Evolutionary conservation across 2,113 vertebrate genomes (phyloP).

Genomic region (Mungos mungo): DNA sequence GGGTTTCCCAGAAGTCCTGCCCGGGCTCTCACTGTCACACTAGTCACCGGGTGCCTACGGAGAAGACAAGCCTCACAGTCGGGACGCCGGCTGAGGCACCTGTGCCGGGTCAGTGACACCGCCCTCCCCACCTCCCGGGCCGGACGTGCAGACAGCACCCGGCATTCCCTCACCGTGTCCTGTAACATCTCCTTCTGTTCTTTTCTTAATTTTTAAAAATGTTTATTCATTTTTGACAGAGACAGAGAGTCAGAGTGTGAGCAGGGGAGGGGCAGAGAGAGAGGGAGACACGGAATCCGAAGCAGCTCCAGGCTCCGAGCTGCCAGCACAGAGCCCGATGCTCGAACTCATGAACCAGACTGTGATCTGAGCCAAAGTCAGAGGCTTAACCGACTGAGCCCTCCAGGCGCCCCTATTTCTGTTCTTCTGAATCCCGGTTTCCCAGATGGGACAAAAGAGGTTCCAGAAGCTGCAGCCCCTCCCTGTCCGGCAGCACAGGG

Average conservation of each 20-base stretch:
- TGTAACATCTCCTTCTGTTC: not conserved
- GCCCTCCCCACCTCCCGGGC: rapidly evolving
- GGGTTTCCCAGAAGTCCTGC: not conserved
- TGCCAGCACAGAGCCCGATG: too few relatives aligned
- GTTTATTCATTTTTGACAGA: too few relatives aligned
- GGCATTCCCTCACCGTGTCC: too few relatives aligned
- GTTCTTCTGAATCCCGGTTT: not conserved
- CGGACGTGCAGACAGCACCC: not conserved
- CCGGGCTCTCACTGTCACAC: not conserved
- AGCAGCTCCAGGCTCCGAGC: too few relatives aligned
- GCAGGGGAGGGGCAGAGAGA: too few relatives aligned
- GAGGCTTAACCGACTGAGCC: too few relatives aligned
- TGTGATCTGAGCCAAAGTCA: too few relatives aligned
- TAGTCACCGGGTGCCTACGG: not conserved
- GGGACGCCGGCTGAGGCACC: rapidly evolving
- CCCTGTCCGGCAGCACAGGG: not conserved
- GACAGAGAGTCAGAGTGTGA: too few relatives aligned
- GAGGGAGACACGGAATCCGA: too few relatives aligned
- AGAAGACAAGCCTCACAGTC: rapidly evolving
- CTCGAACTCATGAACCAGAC: too few relatives aligned
- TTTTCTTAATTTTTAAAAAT: too few relatives aligned
- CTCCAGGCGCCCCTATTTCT: too few relatives aligned
- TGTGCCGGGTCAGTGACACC: rapidly evolving
- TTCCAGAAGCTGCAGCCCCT: not conserved
- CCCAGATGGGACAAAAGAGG: not conserved